phyloP scores from a whole-genome alignment of 2,113 vertebrate genomes.

The Apteryx owenii region DNA sequence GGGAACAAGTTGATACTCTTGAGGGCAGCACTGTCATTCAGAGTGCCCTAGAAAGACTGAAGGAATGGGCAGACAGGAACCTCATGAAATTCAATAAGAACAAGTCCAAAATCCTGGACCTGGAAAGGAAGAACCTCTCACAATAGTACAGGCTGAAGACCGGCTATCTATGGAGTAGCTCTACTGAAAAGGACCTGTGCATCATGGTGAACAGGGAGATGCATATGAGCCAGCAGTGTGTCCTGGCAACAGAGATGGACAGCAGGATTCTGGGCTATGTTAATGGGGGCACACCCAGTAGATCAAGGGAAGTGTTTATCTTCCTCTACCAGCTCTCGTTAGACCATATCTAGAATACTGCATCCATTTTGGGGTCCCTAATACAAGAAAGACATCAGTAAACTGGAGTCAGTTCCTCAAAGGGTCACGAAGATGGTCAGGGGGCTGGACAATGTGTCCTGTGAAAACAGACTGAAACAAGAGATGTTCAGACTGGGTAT shows the following conservation, averaged over 20 bases:
- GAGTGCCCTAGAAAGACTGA: neutral
- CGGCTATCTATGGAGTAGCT: neutral
- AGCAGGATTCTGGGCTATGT: neutral
- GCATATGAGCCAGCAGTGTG: neutral
- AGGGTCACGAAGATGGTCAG: rapidly evolving
- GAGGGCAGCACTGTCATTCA: neutral
- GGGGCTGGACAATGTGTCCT: neutral
- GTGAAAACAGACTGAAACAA: neutral
- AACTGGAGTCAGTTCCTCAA: neutral
- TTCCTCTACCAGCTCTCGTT: neutral
- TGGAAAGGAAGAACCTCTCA: neutral
- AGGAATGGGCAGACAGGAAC: neutral
- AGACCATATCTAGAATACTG: neutral
- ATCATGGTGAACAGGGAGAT: neutral
- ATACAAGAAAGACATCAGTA: neutral
- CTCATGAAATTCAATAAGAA: neutral
- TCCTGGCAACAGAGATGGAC: neutral
- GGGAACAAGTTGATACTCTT: neutral
- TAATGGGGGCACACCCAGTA: neutral
- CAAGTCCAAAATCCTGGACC: neutral
- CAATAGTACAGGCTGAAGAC: neutral
- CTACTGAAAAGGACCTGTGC: neutral
- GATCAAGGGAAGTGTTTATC: neutral
- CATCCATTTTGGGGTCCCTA: neutral
- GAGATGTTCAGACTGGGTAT: neutral